A percentile compares a stretch with the other conserved stretches of the same genome.
Conservation (phyloP, 2,113 vertebrate genomes). For the Peromyscus maniculatus region DNA sequence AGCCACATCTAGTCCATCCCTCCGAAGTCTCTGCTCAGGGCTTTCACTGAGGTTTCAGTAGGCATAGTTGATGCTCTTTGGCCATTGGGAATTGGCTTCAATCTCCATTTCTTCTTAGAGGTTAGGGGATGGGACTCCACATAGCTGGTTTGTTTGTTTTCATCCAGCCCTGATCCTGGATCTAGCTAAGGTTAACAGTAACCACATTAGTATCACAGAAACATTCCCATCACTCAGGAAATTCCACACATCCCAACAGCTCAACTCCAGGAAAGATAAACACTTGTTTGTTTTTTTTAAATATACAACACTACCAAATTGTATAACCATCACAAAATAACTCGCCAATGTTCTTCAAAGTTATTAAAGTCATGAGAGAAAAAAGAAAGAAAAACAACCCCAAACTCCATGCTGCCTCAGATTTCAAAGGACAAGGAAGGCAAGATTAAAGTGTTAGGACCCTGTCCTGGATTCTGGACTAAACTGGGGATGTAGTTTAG, state of each 20-base stretch:
- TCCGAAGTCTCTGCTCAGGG: not conserved
- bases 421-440: not conserved
- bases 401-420: not conserved
- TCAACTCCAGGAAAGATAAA: conserved; percentile 47
- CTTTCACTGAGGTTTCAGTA: not conserved
- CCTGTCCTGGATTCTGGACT: not conserved
- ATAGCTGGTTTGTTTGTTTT: not conserved
- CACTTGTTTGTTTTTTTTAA: not conserved
- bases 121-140: not conserved
- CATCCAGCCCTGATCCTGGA: not conserved
- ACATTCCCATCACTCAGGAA: not conserved
- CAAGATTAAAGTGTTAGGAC: not conserved
- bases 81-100: not conserved
- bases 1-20: no score
- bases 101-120: not conserved
- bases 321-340: not conserved
- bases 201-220: not conserved
- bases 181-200: not conserved
- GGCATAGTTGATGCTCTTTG: not conserved
- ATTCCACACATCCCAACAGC: not conserved
- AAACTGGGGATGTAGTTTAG: not conserved
- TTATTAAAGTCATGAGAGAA: not conserved
- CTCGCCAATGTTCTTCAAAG: conserved; percentile 39
- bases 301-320: not conserved
- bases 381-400: not conserved